These are phyloP conservation scores for Drosophila triauraria DNA, from an alignment of 1,140 invertebrate species.

Conservation along the genomic window DNA sequence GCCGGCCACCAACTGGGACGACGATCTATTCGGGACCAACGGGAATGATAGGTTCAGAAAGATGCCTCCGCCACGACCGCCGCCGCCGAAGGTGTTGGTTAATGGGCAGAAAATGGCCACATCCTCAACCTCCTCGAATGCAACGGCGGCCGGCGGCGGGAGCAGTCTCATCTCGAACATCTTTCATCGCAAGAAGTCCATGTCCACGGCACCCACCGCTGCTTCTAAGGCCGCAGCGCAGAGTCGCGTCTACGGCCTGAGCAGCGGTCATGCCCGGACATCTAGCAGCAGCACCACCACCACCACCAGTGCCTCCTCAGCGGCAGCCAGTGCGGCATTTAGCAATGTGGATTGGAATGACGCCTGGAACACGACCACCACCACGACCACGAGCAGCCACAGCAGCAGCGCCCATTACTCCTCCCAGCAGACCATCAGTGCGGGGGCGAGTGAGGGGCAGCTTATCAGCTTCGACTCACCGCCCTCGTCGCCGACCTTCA, in stretches of 20 bases:
- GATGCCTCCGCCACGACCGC: slow-evolving; percentile 79
- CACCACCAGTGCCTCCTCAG: slow-evolving; percentile 17
- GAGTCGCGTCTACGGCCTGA: slow-evolving; percentile 85
- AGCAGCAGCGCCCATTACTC: slow-evolving; percentile 30
- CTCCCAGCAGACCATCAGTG: slow-evolving; percentile 25
- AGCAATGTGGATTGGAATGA: slow-evolving; percentile 71
- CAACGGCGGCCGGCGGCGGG: slow-evolving; percentile 31
- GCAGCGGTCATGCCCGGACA: slow-evolving; percentile 83
- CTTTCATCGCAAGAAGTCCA: slow-evolving; percentile 76
- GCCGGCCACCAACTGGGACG: slow-evolving; percentile 81
- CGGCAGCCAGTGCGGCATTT: slow-evolving; percentile 18
- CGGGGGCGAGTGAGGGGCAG: slow-evolving; percentile 72
- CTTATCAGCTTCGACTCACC: slow-evolving; percentile 89
- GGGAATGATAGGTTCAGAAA: slow-evolving; percentile 63
- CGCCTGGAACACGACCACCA: slow-evolving; percentile 64
- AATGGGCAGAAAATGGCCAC: slow-evolving; percentile 55
- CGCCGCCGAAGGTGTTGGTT: slow-evolving; percentile 73
- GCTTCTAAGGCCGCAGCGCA: slow-evolving; percentile 83
- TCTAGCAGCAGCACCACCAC: slow-evolving; percentile 5
- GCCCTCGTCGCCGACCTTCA: slow-evolving; percentile 90
- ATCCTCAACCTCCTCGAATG: slow-evolving; percentile 24
- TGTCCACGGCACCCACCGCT: slow-evolving; percentile 52
- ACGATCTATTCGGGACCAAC: slow-evolving; percentile 67
- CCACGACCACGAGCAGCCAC: slow-evolving; percentile 8
- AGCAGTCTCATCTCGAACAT: slow-evolving; percentile 84